Conservation (phyloP, 2,888 invertebrate genomes). For the Creontiades dilutus region DNA sequence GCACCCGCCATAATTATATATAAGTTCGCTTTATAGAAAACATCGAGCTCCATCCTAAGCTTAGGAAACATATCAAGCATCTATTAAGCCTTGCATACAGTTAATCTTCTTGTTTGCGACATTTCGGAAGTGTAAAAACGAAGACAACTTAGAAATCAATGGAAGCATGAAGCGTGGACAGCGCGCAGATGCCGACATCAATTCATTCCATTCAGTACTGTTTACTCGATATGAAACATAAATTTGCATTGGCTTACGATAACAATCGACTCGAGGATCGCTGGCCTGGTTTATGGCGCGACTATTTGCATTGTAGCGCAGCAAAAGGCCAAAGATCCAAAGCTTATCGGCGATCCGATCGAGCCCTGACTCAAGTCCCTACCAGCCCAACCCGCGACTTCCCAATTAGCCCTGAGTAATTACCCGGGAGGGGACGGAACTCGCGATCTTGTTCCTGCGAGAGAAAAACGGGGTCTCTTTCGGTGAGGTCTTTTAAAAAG, state of each 20-base stretch:
- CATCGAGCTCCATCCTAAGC: too few relatives aligned
- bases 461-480: conserved; percentile 30
- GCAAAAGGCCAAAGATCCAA: not conserved
- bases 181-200: too few relatives aligned
- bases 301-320: conserved; percentile 19
- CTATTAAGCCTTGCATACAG: too few relatives aligned
- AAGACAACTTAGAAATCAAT: too few relatives aligned
- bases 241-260: conserved; percentile 3
- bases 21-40: too few relatives aligned
- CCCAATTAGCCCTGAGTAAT: conserved; percentile 46
- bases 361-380: not conserved
- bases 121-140: too few relatives aligned
- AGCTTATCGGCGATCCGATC: conserved; percentile 32
- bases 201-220: too few relatives aligned
- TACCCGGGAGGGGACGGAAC: conserved; percentile 15
- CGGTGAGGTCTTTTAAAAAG: conserved; percentile 34
- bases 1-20: too few relatives aligned
- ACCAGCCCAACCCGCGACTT: conserved; percentile 7
- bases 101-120: too few relatives aligned
- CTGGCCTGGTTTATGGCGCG: not conserved
- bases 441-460: not conserved
- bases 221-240: too few relatives aligned
- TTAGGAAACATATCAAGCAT: too few relatives aligned
- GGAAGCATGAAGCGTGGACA: too few relatives aligned
- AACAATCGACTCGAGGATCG: conserved; percentile 13